phyloP scores from a whole-genome alignment of 2,888 invertebrate genomes.

The Macroteleia sp. region DNA sequence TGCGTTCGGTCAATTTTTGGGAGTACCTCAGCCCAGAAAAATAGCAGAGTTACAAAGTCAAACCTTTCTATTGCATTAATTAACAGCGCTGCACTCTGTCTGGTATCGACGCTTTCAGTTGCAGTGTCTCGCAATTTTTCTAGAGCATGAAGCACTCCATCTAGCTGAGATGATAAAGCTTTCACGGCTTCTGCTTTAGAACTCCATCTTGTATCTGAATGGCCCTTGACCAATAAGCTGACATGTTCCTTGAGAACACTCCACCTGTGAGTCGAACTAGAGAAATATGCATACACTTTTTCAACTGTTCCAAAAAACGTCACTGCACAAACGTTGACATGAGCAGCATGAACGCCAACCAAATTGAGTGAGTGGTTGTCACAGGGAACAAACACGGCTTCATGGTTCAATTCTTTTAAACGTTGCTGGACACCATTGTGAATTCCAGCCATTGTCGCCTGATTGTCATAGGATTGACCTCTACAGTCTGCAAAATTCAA shows the following conservation, averaged over 20 bases:
- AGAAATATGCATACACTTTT: conserved; percentile 30
- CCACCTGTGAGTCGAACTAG: conserved; percentile 24
- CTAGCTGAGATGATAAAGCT: background rate
- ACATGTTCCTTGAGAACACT: too few relatives aligned
- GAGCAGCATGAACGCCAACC: conserved; percentile 31
- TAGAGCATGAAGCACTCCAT: background rate
- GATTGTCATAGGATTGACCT: conserved; percentile 31
- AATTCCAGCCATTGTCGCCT: too few relatives aligned
- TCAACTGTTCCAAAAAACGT: conserved; percentile 42
- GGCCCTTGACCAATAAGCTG: too few relatives aligned
- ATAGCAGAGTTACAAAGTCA: too few relatives aligned
- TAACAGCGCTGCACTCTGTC: too few relatives aligned
- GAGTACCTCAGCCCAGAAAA: too few relatives aligned
- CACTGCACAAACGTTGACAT: background rate
- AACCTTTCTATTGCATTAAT: too few relatives aligned
- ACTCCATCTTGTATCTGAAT: conserved; percentile 15
- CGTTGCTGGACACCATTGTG: too few relatives aligned
- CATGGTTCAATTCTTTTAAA: too few relatives aligned
- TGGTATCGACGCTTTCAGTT: background rate
- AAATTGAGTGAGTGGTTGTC: too few relatives aligned
- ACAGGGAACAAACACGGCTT: too few relatives aligned
- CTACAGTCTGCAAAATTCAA: conserved; percentile 6
- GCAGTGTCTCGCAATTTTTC: background rate
- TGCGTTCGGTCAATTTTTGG: too few relatives aligned
- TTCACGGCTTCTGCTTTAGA: conserved; percentile 12